Conservation (phyloP, 1,140 invertebrate species). For the Sitophilus oryzae region DNA sequence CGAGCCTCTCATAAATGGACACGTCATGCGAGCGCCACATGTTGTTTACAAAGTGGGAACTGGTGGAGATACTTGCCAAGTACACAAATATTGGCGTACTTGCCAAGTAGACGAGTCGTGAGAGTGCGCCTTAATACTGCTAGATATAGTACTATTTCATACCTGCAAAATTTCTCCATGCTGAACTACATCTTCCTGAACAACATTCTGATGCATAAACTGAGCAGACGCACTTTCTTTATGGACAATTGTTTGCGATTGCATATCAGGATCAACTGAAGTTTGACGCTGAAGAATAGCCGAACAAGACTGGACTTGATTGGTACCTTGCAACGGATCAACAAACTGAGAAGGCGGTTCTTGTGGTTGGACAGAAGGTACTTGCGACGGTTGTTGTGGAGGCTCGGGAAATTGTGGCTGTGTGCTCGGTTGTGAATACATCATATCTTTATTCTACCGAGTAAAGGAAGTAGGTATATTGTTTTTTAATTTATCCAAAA, state of each 20-base stretch:
- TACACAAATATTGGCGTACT: no score
- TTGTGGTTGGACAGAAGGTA: background rate
- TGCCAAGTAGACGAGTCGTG: no score
- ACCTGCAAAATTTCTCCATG: constrained; percentile 37
- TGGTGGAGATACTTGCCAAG: no score
- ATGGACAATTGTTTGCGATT: constrained; percentile 37
- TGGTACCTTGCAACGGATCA: constrained; percentile 35
- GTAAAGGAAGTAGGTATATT: constrained; percentile 39
- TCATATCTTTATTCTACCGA: background rate
- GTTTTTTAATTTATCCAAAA: no score
- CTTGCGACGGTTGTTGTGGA: constrained; percentile 37
- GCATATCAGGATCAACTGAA: constrained; percentile 33
- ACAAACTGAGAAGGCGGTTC: constrained; percentile 33
- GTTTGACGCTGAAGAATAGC: constrained; percentile 34
- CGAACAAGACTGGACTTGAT: constrained; percentile 32
- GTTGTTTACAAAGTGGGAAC: no score
- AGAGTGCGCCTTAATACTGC: no score
- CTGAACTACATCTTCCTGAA: constrained; percentile 30
- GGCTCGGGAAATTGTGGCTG: constrained; percentile 36
- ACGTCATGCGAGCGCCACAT: no score
- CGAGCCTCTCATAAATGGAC: no score
- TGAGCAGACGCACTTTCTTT: constrained; percentile 33
- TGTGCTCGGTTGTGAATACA: constrained; percentile 40
- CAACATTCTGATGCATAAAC: constrained; percentile 35
- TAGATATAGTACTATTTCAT: no score